A percentile compares a stretch with the other conserved stretches of the same genome.
These are phyloP conservation scores for Drosophila aff. DNA, from an alignment of 1,140 invertebrate species.

Conservation along the genomic window DNA sequence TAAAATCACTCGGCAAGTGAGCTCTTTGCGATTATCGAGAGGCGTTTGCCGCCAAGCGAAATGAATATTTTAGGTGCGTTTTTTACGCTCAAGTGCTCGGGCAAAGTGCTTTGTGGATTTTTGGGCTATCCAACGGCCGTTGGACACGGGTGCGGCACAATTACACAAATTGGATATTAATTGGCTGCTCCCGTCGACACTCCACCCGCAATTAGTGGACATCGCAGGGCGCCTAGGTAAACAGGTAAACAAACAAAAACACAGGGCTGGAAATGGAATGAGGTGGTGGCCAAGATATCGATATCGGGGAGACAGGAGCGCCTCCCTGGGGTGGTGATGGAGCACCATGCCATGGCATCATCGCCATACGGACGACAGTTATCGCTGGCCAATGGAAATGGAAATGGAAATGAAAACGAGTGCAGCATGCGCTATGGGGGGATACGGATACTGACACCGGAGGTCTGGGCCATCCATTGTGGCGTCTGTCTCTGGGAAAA, in stretches of 20 bases:
- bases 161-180: slow-evolving; percentile 66
- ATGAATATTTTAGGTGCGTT: slow-evolving; percentile 51
- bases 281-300: slow-evolving; percentile 17
- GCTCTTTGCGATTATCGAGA: slow-evolving; percentile 41
- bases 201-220: slow-evolving; percentile 48
- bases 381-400: slow-evolving; percentile 17
- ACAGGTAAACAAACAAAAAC: slow-evolving; percentile 46
- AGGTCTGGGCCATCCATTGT: slow-evolving; percentile 34
- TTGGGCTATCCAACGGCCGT: slow-evolving; percentile 12
- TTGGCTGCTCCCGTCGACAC: slow-evolving; percentile 52
- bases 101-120: slow-evolving; percentile 40
- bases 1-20: slow-evolving; percentile 45
- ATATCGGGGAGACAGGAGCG: slow-evolving; percentile 22
- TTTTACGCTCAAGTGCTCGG: slow-evolving; percentile 42
- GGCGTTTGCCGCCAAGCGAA: slow-evolving; percentile 38
- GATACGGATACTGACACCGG: not conserved
- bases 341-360: slow-evolving; percentile 45
- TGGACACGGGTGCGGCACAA: slow-evolving; percentile 34
- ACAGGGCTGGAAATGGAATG: not conserved
- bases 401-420: slow-evolving; percentile 13
- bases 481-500: slow-evolving; percentile 53
- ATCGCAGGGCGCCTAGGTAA: slow-evolving; percentile 43
- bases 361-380: slow-evolving; percentile 34
- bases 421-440: slow-evolving; percentile 6
- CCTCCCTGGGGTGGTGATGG: slow-evolving; percentile 34